Conservation (phyloP, 1,140 invertebrate species). For the Araneus ventricosus region DNA sequence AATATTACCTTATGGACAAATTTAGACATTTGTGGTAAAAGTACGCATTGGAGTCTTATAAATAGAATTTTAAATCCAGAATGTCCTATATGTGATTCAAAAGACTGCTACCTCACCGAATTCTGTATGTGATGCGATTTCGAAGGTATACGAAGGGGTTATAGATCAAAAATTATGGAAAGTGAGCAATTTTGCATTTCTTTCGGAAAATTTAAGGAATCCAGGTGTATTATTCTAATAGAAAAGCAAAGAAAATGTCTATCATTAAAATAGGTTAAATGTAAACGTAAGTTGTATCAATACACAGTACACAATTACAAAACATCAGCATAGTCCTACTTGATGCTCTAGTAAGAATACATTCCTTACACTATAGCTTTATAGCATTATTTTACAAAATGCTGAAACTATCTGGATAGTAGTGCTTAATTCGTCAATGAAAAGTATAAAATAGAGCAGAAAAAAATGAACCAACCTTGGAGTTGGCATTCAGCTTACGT, state of each 20-base stretch:
- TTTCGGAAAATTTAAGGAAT: not conserved
- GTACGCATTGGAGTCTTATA: not conserved
- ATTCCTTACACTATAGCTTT: not conserved
- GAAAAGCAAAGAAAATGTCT: no score
- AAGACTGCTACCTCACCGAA: not conserved
- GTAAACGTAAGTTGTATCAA: not conserved
- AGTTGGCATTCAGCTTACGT: not conserved
- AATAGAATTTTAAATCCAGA: no score
- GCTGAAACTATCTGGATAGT: not conserved
- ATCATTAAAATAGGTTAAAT: no score
- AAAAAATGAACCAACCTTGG: not conserved
- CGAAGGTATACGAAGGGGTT: no score
- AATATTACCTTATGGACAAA: no score
- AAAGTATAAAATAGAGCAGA: not conserved
- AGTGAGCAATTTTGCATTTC: not conserved
- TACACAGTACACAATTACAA: not conserved
- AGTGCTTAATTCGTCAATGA: not conserved
- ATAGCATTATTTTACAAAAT: constrained; percentile 4
- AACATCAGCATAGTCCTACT: not conserved
- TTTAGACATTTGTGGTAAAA: not conserved
- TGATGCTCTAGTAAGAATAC: not conserved
- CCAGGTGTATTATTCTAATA: no score
- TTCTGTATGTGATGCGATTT: not conserved
- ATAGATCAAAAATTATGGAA: not conserved
- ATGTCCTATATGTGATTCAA: no score